phyloP scores from a whole-genome alignment of 2,113 vertebrate genomes.

The Otocyon megalotis region DNA sequence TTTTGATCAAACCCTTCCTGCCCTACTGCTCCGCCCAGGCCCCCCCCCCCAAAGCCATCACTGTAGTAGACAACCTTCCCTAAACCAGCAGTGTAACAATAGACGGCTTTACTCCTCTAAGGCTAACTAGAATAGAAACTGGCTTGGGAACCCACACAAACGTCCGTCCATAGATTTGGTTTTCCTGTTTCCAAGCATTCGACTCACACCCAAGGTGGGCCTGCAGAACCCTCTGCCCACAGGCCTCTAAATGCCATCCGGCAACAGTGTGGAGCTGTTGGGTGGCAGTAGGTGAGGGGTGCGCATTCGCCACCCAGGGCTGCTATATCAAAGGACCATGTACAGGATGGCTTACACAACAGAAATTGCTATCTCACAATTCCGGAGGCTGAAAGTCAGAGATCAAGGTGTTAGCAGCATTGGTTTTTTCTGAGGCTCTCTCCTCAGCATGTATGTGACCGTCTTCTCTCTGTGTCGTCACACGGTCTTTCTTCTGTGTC shows the following conservation, averaged over 20 bases:
- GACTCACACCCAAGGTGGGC: neutral
- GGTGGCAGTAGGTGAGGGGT: neutral
- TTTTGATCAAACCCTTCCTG: neutral
- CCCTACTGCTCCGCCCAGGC: neutral
- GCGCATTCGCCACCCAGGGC: neutral
- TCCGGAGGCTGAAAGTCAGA: neutral
- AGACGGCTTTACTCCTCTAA: conserved; percentile 33
- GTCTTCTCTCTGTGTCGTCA: neutral
- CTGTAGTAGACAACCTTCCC: neutral
- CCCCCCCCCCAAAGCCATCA: neutral
- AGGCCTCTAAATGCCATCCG: neutral
- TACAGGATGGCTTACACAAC: neutral
- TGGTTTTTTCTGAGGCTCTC: neutral
- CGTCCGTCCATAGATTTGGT: neutral
- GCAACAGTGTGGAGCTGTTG: neutral
- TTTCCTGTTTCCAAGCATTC: conserved; percentile 5
- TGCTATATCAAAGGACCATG: neutral
- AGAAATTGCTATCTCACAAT: neutral
- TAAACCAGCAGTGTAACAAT: neutral
- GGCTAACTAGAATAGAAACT: neutral
- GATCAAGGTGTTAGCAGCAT: neutral
- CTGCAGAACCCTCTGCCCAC: neutral
- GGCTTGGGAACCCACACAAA: neutral
- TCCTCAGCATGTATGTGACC: neutral
- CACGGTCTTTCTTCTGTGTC: neutral